Percentiles rank a stretch among this genome's conserved stretches.
These are phyloP conservation scores for Triplophysa rosa DNA, from an alignment of 2,113 vertebrate genomes.

Conservation along the genomic window DNA sequence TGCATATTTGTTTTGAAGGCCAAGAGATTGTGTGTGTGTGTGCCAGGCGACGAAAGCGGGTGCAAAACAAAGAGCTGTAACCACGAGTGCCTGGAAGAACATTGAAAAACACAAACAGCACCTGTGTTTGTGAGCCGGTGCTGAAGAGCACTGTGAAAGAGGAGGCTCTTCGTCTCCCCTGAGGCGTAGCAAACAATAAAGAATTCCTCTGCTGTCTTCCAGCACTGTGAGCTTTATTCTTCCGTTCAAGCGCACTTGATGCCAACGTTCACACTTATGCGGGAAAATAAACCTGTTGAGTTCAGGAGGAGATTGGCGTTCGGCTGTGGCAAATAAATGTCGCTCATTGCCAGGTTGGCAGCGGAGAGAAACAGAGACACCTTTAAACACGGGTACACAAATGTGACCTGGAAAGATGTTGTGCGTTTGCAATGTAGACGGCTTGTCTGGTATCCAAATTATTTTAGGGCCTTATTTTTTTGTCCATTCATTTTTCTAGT, in stretches of 20 bases:
- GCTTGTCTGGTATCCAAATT: too few species aligned
- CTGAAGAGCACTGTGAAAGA: slow-evolving; percentile 55
- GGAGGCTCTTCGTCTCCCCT: slow-evolving; percentile 50
- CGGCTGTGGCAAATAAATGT: neutral
- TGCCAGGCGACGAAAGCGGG: slow-evolving; percentile 51
- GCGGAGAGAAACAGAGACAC: neutral
- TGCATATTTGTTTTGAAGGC: slow-evolving; percentile 33
- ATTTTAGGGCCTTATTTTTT: too few species aligned
- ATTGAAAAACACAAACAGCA: slow-evolving; percentile 75
- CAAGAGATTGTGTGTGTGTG: slow-evolving; percentile 11
- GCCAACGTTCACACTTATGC: slow-evolving; percentile 5
- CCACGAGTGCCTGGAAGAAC: slow-evolving; percentile 73
- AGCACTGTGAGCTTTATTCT: slow-evolving; percentile 24
- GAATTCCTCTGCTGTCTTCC: slow-evolving; percentile 45
- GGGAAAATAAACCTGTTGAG: slow-evolving; percentile 19
- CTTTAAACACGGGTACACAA: too few species aligned
- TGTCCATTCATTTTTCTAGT: too few species aligned
- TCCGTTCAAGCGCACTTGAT: slow-evolving; percentile 14
- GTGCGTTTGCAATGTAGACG: too few species aligned
- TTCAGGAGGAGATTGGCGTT: neutral
- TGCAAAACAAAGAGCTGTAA: slow-evolving; percentile 72
- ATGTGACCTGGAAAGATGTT: too few species aligned
- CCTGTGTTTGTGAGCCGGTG: slow-evolving; percentile 67
- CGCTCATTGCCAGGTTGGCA: neutral
- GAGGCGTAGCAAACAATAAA: slow-evolving; percentile 51